Evolutionary conservation across 2,113 vertebrate genomes (phyloP).

Genomic region (Salvelinus sp.): DNA sequence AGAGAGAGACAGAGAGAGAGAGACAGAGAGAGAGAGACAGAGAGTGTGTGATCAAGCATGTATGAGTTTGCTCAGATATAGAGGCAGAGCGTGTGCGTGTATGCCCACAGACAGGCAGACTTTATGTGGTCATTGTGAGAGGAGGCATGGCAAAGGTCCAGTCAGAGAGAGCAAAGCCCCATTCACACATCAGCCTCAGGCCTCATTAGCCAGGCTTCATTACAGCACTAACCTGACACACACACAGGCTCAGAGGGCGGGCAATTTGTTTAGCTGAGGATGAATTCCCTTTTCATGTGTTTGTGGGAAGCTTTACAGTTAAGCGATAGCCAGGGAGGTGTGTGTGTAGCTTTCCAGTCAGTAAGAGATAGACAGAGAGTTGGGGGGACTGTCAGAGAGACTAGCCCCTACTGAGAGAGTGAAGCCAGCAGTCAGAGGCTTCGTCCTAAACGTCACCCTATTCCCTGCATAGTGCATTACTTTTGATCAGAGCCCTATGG

Average conservation of each 20-base stretch:
- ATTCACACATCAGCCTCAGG: slow-evolving; percentile 17
- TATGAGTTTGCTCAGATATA: not conserved
- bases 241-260: slow-evolving; percentile 10
- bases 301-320: slow-evolving; percentile 21
- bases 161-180: not conserved
- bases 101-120: not conserved
- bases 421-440: not conserved
- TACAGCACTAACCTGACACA: slow-evolving; percentile 34
- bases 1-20: no score
- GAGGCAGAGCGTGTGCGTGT: not conserved
- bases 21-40: no score
- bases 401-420: not conserved
- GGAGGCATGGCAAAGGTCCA: slow-evolving; percentile 11
- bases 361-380: no score
- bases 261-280: slow-evolving; percentile 26
- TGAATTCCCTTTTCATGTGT: slow-evolving; percentile 11
- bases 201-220: slow-evolving; percentile 32
- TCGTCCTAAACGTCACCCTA: no score
- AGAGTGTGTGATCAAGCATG: not conserved
- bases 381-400: not conserved
- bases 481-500: no score
- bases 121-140: not conserved
- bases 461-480: no score
- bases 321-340: no score
- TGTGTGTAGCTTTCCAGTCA: no score